Evolutionary conservation across 2,888 invertebrate species (phyloP).

Genomic region (Lasioglossum villosulum): DNA sequence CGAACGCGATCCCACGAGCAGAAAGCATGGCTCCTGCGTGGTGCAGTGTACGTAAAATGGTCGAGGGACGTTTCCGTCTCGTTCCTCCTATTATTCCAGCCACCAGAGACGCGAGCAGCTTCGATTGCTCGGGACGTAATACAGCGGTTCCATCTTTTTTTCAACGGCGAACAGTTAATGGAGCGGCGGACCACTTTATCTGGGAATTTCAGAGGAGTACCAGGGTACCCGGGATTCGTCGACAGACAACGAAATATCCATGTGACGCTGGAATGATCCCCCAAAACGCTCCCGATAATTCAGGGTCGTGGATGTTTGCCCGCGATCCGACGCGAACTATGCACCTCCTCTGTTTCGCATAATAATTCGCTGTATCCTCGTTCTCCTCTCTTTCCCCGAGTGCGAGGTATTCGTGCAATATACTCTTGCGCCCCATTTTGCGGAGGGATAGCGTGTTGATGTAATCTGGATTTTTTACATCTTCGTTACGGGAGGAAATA

Average conservation of each 20-base stretch:
- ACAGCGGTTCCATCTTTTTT: conserved; percentile 39
- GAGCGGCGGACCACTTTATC: conserved; percentile 60
- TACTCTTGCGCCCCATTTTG: not conserved
- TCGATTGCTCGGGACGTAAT: conserved; percentile 37
- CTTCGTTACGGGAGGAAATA: not conserved
- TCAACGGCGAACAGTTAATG: conserved; percentile 44
- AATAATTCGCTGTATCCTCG: not conserved
- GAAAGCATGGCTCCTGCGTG: not conserved
- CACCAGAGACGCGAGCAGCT: not conserved
- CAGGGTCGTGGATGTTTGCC: conserved; percentile 49
- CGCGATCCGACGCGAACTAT: not conserved
- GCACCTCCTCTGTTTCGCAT: not conserved
- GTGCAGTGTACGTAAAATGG: not conserved
- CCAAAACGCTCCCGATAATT: conserved; percentile 41
- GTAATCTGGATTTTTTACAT: conserved; percentile 6
- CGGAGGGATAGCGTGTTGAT: not conserved
- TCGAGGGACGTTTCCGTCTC: not conserved
- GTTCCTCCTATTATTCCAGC: conserved; percentile 14
- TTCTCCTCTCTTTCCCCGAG: not conserved
- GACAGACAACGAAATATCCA: conserved; percentile 22
- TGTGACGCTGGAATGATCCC: not conserved
- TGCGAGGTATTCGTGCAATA: not conserved
- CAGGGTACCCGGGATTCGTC: conserved; percentile 1
- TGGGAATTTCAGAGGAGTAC: conserved; percentile 46
- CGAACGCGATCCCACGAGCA: conserved; percentile 1